A percentile compares a stretch with the other conserved stretches of the same genome.
Evolutionary conservation across 2,113 vertebrate genomes (phyloP).

Genomic region (Tupaia tana): DNA sequence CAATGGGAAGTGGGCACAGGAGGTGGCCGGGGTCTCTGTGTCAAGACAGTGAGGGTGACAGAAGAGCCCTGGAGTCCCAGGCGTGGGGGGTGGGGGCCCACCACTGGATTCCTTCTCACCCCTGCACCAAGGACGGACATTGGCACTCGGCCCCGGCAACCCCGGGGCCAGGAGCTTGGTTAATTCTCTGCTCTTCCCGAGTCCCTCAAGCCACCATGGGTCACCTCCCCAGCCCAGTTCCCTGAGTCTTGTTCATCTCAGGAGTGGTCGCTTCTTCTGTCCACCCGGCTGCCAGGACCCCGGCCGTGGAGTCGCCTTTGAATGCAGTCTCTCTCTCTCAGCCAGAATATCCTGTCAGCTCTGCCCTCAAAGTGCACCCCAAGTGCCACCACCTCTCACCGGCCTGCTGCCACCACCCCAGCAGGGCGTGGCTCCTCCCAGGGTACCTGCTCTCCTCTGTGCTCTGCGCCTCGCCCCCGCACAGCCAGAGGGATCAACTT

Average conservation of each 20-base stretch:
- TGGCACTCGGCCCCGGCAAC: too few relatives aligned
- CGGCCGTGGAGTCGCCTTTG: too few relatives aligned
- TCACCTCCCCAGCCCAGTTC: neutral
- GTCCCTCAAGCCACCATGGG: neutral
- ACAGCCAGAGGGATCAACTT: neutral
- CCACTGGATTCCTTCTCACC: neutral
- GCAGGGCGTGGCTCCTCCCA: too few relatives aligned
- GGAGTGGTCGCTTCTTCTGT: too few relatives aligned
- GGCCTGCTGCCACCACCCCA: neutral
- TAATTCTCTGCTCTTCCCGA: neutral
- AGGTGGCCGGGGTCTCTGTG: neutral
- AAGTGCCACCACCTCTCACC: neutral
- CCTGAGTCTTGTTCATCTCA: too few relatives aligned
- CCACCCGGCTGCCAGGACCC: too few relatives aligned
- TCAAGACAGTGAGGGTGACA: neutral
- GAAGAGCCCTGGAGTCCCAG: neutral
- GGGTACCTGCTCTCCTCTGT: neutral
- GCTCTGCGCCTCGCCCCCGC: neutral
- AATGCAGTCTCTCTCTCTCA: too few relatives aligned
- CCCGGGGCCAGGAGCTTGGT: accelerated
- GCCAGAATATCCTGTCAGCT: neutral
- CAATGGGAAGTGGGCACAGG: neutral
- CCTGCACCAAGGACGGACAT: neutral
- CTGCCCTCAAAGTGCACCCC: neutral
- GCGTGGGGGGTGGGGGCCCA: neutral